Conservation (phyloP, 30 jellyfish, hydroid and myxozoan genomes). For the Aurelia sp. region DNA sequence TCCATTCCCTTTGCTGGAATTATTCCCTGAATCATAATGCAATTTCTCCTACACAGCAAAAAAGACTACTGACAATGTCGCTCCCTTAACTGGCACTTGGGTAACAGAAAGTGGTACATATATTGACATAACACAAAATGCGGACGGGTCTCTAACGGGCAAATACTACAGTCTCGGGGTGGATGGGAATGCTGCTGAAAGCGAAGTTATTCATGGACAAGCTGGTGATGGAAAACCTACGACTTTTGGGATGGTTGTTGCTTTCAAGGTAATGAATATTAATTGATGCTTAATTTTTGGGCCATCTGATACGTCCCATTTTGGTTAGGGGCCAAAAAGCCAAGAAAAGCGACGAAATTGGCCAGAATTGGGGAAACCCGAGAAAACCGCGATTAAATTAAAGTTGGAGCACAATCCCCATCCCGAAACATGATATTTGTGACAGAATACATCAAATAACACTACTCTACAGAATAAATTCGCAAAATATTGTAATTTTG, state of each 20-base stretch:
- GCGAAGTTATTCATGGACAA: constrained; percentile 47
- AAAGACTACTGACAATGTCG: background rate
- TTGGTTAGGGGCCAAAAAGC: too few relatives aligned
- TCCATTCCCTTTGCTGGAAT: too few relatives aligned
- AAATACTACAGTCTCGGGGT: constrained; percentile 14
- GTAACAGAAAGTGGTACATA: constrained; percentile 53
- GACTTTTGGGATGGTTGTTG: constrained; percentile 73
- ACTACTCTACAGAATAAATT: too few relatives aligned
- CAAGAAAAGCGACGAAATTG: too few relatives aligned
- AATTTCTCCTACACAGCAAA: background rate
- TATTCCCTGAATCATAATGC: too few relatives aligned
- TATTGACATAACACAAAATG: constrained; percentile 54
- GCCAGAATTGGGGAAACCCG: too few relatives aligned
- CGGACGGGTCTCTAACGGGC: constrained; percentile 73
- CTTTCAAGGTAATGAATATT: constrained; percentile 60
- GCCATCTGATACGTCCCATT: too few relatives aligned
- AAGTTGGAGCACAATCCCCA: too few relatives aligned
- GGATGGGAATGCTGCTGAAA: constrained; percentile 24
- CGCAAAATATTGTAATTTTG: too few relatives aligned
- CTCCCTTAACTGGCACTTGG: constrained; percentile 74
- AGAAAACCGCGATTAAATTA: too few relatives aligned
- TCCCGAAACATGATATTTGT: too few relatives aligned
- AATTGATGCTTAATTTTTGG: background rate
- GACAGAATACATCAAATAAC: too few relatives aligned
- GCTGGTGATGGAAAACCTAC: constrained; percentile 86